Evolutionary conservation across 2,797 vertebrate genomes (phyloP).

Genomic region (Pseudotriccus pelzelni): DNA sequence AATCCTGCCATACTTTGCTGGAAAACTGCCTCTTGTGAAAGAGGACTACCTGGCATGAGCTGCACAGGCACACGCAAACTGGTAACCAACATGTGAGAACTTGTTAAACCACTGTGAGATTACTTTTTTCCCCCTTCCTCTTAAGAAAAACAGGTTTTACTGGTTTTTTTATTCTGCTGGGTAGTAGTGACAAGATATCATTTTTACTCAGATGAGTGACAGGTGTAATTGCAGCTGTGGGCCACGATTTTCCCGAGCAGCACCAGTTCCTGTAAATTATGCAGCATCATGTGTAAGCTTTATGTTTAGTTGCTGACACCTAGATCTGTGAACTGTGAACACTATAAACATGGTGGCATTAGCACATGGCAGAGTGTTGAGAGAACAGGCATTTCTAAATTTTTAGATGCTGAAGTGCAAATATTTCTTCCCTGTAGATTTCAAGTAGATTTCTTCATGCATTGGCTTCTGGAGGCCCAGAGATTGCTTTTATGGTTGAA

Average conservation of each 20-base stretch:
- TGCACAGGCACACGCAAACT: background rate
- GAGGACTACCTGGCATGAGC: background rate
- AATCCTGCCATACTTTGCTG: background rate
- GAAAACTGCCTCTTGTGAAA: background rate
- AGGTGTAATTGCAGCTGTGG: slow-evolving; percentile 5
- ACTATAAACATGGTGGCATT: background rate
- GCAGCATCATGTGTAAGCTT: background rate
- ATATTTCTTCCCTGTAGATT: background rate
- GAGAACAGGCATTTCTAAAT: background rate
- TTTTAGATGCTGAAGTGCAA: slow-evolving; percentile 13
- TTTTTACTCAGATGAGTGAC: background rate
- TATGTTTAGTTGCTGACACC: background rate
- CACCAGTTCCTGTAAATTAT: background rate
- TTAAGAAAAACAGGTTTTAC: background rate
- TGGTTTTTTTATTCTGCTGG: background rate
- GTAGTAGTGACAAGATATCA: background rate
- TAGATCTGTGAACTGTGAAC: background rate
- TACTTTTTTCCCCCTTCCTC: background rate
- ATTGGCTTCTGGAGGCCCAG: background rate
- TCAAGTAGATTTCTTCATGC: background rate
- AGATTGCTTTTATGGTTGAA: background rate
- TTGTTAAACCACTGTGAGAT: background rate
- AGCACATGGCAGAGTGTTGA: background rate
- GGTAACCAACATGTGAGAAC: background rate
- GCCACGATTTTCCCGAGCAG: background rate